A percentile compares a stretch with the other conserved stretches of the same genome.
Conservation (phyloP, 2,797 vertebrate genomes). For the Nothura maculosa region DNA sequence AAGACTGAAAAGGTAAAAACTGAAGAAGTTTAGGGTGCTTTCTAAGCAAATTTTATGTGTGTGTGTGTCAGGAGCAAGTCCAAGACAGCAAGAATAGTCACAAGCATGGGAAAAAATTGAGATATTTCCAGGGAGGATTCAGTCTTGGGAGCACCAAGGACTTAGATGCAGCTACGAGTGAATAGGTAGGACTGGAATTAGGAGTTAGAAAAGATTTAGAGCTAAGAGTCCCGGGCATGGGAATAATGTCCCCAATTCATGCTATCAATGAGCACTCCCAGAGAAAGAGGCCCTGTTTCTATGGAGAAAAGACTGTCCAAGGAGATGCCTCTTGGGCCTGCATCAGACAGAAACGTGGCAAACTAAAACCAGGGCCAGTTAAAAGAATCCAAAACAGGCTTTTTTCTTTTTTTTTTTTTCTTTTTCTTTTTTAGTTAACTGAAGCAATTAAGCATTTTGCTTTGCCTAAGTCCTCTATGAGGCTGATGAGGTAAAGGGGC, state of each 20-base stretch:
- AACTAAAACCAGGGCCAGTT: constrained; percentile 24
- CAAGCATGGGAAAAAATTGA: background rate
- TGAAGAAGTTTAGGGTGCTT: background rate
- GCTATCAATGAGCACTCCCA: constrained; percentile 47
- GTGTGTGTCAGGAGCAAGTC: background rate
- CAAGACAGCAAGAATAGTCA: background rate
- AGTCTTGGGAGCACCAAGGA: background rate
- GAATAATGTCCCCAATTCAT: constrained; percentile 62
- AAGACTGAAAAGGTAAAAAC: background rate
- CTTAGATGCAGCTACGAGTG: background rate
- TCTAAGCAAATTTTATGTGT: background rate
- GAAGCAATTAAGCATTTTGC: constrained; percentile 66
- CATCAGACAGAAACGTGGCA: constrained; percentile 60
- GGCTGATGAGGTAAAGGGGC: constrained; percentile 65
- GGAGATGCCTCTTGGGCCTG: constrained; percentile 59
- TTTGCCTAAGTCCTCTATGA: constrained; percentile 49
- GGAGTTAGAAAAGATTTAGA: constrained; percentile 24
- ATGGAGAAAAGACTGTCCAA: constrained; percentile 37
- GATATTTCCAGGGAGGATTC: background rate
- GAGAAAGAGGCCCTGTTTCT: constrained; percentile 57
- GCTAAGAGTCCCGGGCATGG: background rate
- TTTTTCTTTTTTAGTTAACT: constrained; percentile 43
- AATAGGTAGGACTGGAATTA: background rate
- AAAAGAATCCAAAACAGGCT: constrained; percentile 46
- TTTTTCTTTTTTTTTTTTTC: constrained; percentile 43